Base-by-base conservation (phyloP, 2,113 vertebrate species). In the Orycteropus afer region DNA sequence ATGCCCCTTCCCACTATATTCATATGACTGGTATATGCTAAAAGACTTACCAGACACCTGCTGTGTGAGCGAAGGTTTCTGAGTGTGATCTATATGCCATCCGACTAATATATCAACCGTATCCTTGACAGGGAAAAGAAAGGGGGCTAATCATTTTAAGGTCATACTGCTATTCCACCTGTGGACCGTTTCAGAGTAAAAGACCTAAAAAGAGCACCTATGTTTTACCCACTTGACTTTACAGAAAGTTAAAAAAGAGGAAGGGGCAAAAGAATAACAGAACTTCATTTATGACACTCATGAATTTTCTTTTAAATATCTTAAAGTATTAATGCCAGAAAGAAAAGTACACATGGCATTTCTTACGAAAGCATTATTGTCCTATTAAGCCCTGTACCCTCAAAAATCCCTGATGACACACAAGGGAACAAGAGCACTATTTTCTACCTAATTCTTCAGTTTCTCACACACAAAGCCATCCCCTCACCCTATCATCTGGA, bases 11-110 rank as follows among this genome's bases (percentile, higher is more conserved):
- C 14, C 42, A 84, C 34, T 73, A n/a, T 59, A 94, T 32, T 53
- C 93, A 96, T 69, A 71, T 34, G 12, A 89, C 4, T 59, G 25
- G 14, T 18, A 74, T 37, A 73, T 65, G 22, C 23, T 73, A 42
- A 73, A 71, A 82, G 40, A 98, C 99, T 99, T 96, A 99, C 99
- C 99, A 95, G 99, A 99, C 55, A 99, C 99, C 83, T 99, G 99
- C 14, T 99, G 99, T 1, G 99, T 99, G 96, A 99, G 98, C 0
- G 99, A 98, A 92, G 99, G 99, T 92, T 99, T 99, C 98, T 99
- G 99, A 86, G 99, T 99, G 96, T 99, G 99, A 98, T 99, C 99
- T 85, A 99, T 99, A 97, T 99, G 99, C 99, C 99, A 99, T 84
- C 99, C 99, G 91, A 99, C 99, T 97, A 99, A 97, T 95, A 99